Evolutionary conservation across 2,888 invertebrate species (phyloP), one percentile per base, ranked within the genome.

Genomic region (Incurvaria masculella): DNA sequence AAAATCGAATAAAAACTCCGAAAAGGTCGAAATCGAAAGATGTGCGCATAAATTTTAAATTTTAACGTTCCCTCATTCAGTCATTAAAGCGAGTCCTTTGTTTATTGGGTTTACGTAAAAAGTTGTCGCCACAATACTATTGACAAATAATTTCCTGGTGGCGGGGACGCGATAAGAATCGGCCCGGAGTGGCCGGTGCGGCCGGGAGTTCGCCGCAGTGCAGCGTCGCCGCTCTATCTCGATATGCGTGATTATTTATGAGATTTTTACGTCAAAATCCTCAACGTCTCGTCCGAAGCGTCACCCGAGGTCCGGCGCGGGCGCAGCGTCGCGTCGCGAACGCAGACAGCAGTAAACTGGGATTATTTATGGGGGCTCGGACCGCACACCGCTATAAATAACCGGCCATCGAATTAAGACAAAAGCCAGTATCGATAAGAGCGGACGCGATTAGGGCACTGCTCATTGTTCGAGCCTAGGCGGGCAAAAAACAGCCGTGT

Each of bases 11-110:
- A 33, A 33, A 23, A 33, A 33, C 33, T 3, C 33, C 17, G 20
- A 21, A 23, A 21, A 43, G 21, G 10, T 21, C 21, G 11, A 21
- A 16, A 43, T 16, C 14, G 69, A 68, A 72, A 69, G 69, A 72
- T 65, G 68, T 66, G 61, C 68, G 69, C 69, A 72, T 74, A 73
- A 73, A 74, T 72, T 73, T 73, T 68, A 69, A 65, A 68, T 69
- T 64, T 73, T 74, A 72, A 74, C 71, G 74, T 73, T 58, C 64
- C 63, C 69, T 72, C 70, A 73, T 74, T 73, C 71, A 72, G 71
- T 74, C 71, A 75, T 75, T 75, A 75, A 69, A 67, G 61, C 56
- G 58, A 61, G 63, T 58, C 69, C 68, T 69, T 72, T 72, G 73
- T 74, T 73, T 73, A 72, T 65, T 70, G 71, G 72, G 68, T 69